Evolutionary conservation across 2,113 vertebrate species (phyloP).

Genomic region (Alaudala cheleensis): DNA sequence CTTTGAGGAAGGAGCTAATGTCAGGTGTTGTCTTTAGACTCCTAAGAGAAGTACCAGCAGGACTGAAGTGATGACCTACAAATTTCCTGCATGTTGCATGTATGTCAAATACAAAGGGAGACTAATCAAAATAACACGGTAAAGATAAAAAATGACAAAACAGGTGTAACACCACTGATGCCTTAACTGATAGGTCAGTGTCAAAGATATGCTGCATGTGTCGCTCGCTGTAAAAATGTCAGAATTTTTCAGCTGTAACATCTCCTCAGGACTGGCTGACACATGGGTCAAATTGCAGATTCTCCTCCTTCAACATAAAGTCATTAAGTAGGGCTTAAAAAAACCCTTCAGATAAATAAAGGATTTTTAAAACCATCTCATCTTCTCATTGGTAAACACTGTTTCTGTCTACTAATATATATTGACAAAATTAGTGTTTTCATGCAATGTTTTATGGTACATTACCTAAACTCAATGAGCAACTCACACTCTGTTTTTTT

Average conservation of each 20-base stretch:
- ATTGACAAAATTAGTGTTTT: slow-evolving; percentile 85
- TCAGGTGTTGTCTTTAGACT: background rate
- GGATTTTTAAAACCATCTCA: slow-evolving; percentile 66
- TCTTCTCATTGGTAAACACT: slow-evolving; percentile 71
- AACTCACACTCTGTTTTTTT: slow-evolving; percentile 61
- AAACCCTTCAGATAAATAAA: slow-evolving; percentile 61
- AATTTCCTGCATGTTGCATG: background rate
- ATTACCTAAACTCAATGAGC: slow-evolving; percentile 81
- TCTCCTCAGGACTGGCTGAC: background rate
- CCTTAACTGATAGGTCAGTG: background rate
- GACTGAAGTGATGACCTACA: background rate
- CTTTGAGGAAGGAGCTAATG: background rate
- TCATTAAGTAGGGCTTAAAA: background rate
- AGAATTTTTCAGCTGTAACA: background rate
- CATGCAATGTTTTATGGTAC: slow-evolving; percentile 79
- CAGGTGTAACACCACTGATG: background rate
- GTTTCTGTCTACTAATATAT: slow-evolving; percentile 73
- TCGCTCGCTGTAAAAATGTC: background rate
- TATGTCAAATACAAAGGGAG: background rate
- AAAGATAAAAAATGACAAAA: slow-evolving; percentile 1
- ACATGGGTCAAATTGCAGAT: background rate
- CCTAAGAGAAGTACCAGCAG: background rate
- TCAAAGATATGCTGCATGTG: background rate
- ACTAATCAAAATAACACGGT: background rate
- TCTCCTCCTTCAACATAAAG: background rate